Evolutionary conservation across 2,113 vertebrate species (phyloP).

Genomic region (Rhizomys pruinosus): DNA sequence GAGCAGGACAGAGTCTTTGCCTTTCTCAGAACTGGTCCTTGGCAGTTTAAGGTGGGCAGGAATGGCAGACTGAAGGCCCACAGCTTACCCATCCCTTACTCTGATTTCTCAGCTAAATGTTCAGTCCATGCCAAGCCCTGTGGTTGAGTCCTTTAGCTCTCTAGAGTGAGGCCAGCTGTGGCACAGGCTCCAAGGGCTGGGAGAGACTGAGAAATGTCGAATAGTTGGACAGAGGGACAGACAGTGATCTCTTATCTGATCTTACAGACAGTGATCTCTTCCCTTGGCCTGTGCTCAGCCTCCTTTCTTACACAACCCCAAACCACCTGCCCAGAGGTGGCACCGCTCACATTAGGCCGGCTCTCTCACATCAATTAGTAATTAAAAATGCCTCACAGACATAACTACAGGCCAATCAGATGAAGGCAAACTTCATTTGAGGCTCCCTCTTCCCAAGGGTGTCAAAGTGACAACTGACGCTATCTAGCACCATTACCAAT

Average conservation of each 20-base stretch:
- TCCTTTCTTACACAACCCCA: no score
- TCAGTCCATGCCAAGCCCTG: not conserved
- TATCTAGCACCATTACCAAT: no score
- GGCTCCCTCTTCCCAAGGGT: no score
- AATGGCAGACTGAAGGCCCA: not conserved
- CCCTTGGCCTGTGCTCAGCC: no score
- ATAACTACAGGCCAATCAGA: no score
- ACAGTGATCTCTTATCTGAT: fast-evolving
- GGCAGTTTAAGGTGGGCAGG: not conserved
- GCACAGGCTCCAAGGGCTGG: not conserved
- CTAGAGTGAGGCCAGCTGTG: not conserved
- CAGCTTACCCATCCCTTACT: not conserved
- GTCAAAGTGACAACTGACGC: no score
- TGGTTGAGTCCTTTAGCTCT: not conserved
- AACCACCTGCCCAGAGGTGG: no score
- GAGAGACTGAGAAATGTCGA: not conserved
- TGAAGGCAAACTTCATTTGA: no score
- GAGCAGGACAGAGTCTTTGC: not conserved
- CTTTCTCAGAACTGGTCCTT: not conserved
- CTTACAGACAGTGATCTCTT: not conserved
- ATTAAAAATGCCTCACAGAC: no score
- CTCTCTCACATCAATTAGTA: no score
- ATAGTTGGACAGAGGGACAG: not conserved
- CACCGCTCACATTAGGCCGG: no score
- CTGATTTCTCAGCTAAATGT: not conserved